phyloP scores from a whole-genome alignment of 2,113 vertebrate genomes.

The Pygoscelis antarcticus region DNA sequence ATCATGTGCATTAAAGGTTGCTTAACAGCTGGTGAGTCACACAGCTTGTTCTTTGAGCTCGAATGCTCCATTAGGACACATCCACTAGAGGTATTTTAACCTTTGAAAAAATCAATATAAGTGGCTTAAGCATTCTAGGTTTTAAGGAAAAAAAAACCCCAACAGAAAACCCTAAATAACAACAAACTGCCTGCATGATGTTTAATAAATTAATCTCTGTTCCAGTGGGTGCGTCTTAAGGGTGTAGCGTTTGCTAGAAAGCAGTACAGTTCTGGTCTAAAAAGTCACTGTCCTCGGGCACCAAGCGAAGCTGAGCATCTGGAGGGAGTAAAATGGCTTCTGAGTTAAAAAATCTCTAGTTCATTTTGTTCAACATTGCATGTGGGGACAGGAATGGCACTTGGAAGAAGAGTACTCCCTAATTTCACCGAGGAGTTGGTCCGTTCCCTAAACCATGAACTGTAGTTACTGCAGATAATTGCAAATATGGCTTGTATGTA shows the following conservation, averaged over 20 bases:
- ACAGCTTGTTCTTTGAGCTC: conserved; percentile 54
- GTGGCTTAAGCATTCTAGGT: conserved; percentile 16
- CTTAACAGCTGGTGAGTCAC: conserved; percentile 64
- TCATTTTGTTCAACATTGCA: neutral
- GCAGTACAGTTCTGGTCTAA: neutral
- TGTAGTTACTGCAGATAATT: neutral
- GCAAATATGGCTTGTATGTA: neutral
- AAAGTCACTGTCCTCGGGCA: neutral
- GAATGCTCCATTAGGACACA: conserved; percentile 48
- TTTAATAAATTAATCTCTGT: neutral
- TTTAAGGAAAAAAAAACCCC: neutral
- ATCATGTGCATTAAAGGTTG: conserved; percentile 56
- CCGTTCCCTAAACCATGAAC: neutral
- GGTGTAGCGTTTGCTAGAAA: neutral
- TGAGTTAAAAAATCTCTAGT: neutral
- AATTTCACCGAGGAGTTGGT: neutral
- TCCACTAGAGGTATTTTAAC: conserved; percentile 61
- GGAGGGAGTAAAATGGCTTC: neutral
- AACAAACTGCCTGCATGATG: neutral
- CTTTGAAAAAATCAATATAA: conserved; percentile 54
- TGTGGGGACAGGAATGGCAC: neutral
- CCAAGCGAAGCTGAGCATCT: neutral
- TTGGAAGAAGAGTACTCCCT: neutral
- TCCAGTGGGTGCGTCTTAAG: neutral
- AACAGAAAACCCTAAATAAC: neutral